Conservation (phyloP, 2,888 invertebrate genomes). For the Leptothorax acervorum region DNA sequence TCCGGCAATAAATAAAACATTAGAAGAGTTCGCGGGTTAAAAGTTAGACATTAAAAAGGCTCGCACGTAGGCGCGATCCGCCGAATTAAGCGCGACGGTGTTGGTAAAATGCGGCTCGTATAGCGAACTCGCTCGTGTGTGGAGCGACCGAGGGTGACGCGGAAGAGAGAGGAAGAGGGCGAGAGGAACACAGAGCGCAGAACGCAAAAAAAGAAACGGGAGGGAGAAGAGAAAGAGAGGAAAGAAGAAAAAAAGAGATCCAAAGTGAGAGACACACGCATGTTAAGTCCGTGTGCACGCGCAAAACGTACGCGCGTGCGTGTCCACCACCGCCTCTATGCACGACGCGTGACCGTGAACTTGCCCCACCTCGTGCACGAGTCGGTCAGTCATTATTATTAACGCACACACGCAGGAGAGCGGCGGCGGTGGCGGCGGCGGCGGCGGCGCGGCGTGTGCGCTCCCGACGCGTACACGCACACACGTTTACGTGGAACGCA, state of each 20-base stretch:
- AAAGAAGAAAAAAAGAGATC: not conserved
- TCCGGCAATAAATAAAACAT: slow-evolving; percentile 45
- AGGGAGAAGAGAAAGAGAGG: not conserved
- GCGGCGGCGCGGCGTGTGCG: slow-evolving; percentile 7
- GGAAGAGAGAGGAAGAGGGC: not conserved
- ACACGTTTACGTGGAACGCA: not conserved
- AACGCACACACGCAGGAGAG: slow-evolving; percentile 71
- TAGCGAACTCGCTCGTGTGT: not conserved
- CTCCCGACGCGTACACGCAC: slow-evolving; percentile 16
- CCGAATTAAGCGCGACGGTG: slow-evolving; percentile 48
- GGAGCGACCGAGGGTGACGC: not conserved
- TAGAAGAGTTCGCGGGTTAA: slow-evolving; percentile 27
- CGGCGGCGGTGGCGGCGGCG: not conserved
- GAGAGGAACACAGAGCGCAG: not conserved
- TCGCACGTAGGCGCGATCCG: slow-evolving; percentile 37
- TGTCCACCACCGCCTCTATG: slow-evolving; percentile 71
- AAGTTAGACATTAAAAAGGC: slow-evolving; percentile 38
- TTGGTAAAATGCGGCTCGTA: slow-evolving; percentile 30
- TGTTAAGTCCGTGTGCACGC: slow-evolving; percentile 40
- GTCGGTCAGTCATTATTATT: slow-evolving; percentile 82
- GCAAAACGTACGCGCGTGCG: slow-evolving; percentile 71
- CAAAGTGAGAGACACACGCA: slow-evolving; percentile 41
- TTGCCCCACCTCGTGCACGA: slow-evolving; percentile 80
- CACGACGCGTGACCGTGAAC: slow-evolving; percentile 82
- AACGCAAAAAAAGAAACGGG: not conserved